A percentile compares a stretch with the other conserved stretches of the same genome.
Evolutionary conservation across 2,888 invertebrate species (phyloP).

Genomic region (Cordylochernes scorpioides): DNA sequence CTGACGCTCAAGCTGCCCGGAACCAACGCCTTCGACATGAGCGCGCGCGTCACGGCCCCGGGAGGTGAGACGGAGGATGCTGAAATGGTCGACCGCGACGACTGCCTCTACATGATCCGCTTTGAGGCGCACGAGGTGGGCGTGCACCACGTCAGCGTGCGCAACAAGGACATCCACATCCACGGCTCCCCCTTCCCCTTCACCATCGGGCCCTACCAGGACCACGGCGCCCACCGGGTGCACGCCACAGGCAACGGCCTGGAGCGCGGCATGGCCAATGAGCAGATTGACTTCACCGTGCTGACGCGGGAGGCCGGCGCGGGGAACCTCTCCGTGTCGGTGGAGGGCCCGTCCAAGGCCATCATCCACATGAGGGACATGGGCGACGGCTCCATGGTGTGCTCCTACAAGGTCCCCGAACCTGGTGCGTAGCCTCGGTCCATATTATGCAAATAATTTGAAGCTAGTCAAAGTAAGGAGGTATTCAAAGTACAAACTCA

Average conservation of each 20-base stretch:
- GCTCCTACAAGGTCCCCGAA: slow-evolving; percentile 68
- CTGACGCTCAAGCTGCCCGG: slow-evolving; percentile 77
- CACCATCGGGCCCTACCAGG: slow-evolving; percentile 80
- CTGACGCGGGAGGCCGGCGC: slow-evolving; percentile 96
- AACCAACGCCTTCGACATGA: slow-evolving; percentile 71
- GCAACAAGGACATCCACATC: slow-evolving; percentile 90
- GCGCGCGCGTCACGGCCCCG: slow-evolving; percentile 76
- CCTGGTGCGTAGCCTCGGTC: slow-evolving; percentile 29
- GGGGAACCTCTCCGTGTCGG: slow-evolving; percentile 76
- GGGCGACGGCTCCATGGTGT: slow-evolving; percentile 69
- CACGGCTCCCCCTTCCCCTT: slow-evolving; percentile 97
- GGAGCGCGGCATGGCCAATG: slow-evolving; percentile 62
- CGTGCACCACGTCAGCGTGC: slow-evolving; percentile 84
- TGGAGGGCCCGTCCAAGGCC: slow-evolving; percentile 94
- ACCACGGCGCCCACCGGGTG: slow-evolving; percentile 81
- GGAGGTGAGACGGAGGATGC: slow-evolving; percentile 80
- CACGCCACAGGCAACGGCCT: slow-evolving; percentile 87
- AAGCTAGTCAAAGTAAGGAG: too few relatives aligned
- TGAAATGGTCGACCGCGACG: slow-evolving; percentile 52
- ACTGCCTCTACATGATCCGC: slow-evolving; percentile 63
- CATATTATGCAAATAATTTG: too few relatives aligned
- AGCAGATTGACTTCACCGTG: slow-evolving; percentile 47
- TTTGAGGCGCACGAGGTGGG: slow-evolving; percentile 86
- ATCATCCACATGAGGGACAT: slow-evolving; percentile 89
- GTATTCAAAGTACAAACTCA: too few relatives aligned